Base-by-base conservation (phyloP, 2,888 invertebrate genomes). In the Carcina quercana region DNA sequence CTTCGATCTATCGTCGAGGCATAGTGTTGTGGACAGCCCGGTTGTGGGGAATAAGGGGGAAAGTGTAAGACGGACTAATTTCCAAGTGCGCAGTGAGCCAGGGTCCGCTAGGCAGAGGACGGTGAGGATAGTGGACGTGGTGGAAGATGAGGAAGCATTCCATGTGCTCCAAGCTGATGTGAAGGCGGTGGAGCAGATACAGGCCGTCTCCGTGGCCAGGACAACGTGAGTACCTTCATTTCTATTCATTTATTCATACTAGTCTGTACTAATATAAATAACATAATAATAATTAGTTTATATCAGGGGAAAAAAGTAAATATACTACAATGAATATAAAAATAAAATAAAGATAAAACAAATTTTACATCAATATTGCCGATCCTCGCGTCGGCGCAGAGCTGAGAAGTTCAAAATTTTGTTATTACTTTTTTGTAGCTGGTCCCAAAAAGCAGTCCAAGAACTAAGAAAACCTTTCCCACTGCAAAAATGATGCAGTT, bases 1-100 rank as follows among this genome's bases (percentile, higher is more conserved):
- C 35, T 83, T 65, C 40, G 75, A 83, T 60, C 34, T 83, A 5
- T 82, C 82, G 6, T 60, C 59, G 17, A 47, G 70, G 15, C 55
- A 51, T 22, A 51, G 46, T 34, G 39, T 46, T 24, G 29, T 35
- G 5, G 48, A 49, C n/a, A 59, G 54, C 33, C 15, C 35, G 2
- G 8, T 6, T 8, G 13, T 13, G 7, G 10, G 28, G 17, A n/a
- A 12, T 15, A 25, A 6, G 15, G 14, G 25, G 15, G n/a, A 2
- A 15, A 14, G n/a, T 21, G 22, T 22, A 11, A 15, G 11, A 13
- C 13, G 25, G 42, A 38, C 26, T 27, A 21, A 8, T 44, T 59
- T 52, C 29, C 56, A 47, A 53, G 58, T 59, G 54, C 55, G 53
- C 30, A 51, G 59, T 54, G 68, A 61, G 26, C 59, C 62, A n/a